Conservation (phyloP, 2,888 invertebrate genomes). For the Stratiomys singularior region DNA sequence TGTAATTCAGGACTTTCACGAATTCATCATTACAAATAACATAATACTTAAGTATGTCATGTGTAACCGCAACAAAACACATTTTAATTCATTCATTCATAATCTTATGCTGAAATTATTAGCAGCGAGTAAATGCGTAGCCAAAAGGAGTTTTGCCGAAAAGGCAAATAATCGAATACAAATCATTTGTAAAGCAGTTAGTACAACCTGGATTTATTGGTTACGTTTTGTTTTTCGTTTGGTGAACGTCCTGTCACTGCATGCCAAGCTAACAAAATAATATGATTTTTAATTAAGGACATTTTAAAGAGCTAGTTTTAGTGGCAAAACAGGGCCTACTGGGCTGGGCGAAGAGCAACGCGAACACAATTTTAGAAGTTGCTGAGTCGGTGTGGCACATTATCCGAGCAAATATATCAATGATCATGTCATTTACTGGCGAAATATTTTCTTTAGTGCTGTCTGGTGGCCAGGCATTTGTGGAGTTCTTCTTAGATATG, state of each 20-base stretch:
- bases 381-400: constrained; percentile 89
- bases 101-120: not conserved
- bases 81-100: not conserved
- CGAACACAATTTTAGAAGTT: constrained; percentile 88
- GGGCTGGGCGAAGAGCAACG: constrained; percentile 88
- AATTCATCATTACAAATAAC: not conserved
- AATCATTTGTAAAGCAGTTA: constrained; percentile 34
- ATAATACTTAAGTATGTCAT: too few relatives aligned
- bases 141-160: not conserved
- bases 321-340: constrained; percentile 72
- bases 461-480: constrained; percentile 89
- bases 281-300: constrained; percentile 64
- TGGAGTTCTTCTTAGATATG: constrained; percentile 86
- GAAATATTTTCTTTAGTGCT: constrained; percentile 88
- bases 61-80: too few relatives aligned
- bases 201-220: constrained; percentile 7
- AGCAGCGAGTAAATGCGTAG: not conserved
- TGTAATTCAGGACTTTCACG: constrained; percentile 16
- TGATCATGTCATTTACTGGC: constrained; percentile 84
- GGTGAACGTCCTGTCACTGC: constrained; percentile 40
- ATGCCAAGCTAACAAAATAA: constrained; percentile 51
- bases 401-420: constrained; percentile 89
- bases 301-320: constrained; percentile 66
- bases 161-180: not conserved
- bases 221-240: constrained; percentile 11